Evolutionary conservation across 2,888 invertebrate species (phyloP).

Genomic region (Hipparchia semele): DNA sequence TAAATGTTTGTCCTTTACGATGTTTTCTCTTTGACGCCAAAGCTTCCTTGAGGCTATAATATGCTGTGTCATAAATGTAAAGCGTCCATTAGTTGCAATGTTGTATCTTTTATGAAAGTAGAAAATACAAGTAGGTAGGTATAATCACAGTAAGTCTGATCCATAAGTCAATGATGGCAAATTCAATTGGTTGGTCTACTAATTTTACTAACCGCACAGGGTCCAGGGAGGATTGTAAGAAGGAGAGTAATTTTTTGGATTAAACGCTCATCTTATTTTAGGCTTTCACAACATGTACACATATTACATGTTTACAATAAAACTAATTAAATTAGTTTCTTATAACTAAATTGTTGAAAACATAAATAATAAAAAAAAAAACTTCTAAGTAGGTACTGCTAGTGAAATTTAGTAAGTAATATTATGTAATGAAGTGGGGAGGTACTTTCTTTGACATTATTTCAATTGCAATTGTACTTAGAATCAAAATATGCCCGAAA

Average conservation of each 20-base stretch:
- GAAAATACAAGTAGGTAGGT: not conserved
- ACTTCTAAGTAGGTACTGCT: too few species aligned
- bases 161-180: not conserved
- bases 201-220: too few species aligned
- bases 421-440: not conserved
- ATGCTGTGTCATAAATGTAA: constrained; percentile 60
- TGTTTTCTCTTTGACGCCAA: constrained; percentile 8
- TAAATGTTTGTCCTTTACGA: constrained; percentile 16
- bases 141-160: constrained; percentile 3
- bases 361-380: too few species aligned
- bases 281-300: too few species aligned
- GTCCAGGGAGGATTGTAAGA: too few species aligned
- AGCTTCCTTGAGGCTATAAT: constrained; percentile 50
- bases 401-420: too few species aligned
- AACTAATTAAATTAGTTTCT: too few species aligned
- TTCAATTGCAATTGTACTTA: not conserved
- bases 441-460: not conserved
- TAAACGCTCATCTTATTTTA: too few species aligned
- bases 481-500: not conserved
- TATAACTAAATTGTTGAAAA: too few species aligned
- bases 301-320: too few species aligned
- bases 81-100: constrained; percentile 47
- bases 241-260: too few species aligned
- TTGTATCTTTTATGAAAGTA: constrained; percentile 14
- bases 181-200: too few species aligned